These are phyloP conservation scores for Andrena flavipes DNA, from an alignment of 2,888 invertebrate species.

Conservation along the genomic window DNA sequence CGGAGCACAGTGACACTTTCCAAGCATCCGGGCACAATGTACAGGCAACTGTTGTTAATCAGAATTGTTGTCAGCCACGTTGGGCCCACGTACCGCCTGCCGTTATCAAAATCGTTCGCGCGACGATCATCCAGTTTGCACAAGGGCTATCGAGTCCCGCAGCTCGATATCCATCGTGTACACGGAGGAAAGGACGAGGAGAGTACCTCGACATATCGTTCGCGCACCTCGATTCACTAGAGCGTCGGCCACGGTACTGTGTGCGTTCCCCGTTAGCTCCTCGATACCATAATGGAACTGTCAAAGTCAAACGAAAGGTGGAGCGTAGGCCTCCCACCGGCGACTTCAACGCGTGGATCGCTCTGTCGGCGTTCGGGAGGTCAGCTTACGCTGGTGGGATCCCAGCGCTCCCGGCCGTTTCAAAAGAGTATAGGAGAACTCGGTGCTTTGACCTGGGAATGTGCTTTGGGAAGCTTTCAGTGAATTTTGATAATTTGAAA, in stretches of 20 bases:
- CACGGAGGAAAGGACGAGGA: constrained; percentile 27
- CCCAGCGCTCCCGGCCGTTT: not conserved
- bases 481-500: too few relatives aligned
- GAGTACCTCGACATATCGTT: constrained; percentile 66
- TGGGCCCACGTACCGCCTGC: not conserved
- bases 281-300: constrained; percentile 83
- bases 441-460: too few relatives aligned
- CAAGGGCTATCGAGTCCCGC: not conserved
- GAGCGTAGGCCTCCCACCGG: constrained; percentile 67
- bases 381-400: constrained; percentile 55
- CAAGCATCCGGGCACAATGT: too few relatives aligned
- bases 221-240: constrained; percentile 74
- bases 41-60: not conserved
- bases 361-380: constrained; percentile 52
- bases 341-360: constrained; percentile 52
- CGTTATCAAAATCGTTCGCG: constrained; percentile 5
- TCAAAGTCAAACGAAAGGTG: constrained; percentile 79
- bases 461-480: too few relatives aligned
- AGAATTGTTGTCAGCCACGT: not conserved
- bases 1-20: too few relatives aligned
- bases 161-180: not conserved
- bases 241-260: constrained; percentile 76
- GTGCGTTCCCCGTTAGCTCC: constrained; percentile 76
- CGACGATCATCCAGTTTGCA: not conserved
- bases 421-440: not conserved